Base-by-base conservation (phyloP, 2,797 vertebrate species). In the Phataginus tetradactyla region DNA sequence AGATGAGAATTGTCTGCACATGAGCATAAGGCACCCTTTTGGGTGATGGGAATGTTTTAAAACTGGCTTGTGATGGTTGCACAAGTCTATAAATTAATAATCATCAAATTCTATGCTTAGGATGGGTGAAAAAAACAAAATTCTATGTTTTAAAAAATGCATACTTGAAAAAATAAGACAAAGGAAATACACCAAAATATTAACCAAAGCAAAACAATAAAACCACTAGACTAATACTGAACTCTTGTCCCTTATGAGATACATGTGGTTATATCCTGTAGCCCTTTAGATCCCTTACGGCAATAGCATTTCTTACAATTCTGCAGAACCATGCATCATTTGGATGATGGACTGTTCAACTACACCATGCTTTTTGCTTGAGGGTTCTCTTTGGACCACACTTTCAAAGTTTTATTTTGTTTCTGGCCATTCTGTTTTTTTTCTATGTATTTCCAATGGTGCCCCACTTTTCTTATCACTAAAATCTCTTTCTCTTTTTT, bases 161-260 rank as follows among this genome's bases (percentile, higher is more conserved):
- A 8, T 63, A 49, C 23, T 34, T 81, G 63, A 88, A 96, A 96
- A 92, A 94, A 49, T 45, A 93, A 45, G 4, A 51, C 49, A 64
- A 57, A 49, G 39, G n/a, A 75, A 83, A 27, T 59, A 59, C 1
- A 66, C 32, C 27, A 92, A 64, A 75, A 80, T 63, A 7, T 92
- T 90, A 68, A 72, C 49, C 39, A 75, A 95, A 74, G 37, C 78
- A 81, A n/a, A 92, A 39, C 18, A 51, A 7, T 75, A 55, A 92
- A 94, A 68, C 37, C 68, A 27, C 18, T 9, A 64, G 18, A n/a
- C 3, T 45, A 78, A 14, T 59, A 34, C 14, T n/a, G 53, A 74
- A 69, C 21, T 85, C 45, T n/a, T 81, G 1, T 55, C 86, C 37
- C 37, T 27, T 17, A 1, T 78, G 42, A 93, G 42, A 78, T 1